Conservation (phyloP, 2,888 invertebrate species). For the Scaptomyza polygonia region DNA sequence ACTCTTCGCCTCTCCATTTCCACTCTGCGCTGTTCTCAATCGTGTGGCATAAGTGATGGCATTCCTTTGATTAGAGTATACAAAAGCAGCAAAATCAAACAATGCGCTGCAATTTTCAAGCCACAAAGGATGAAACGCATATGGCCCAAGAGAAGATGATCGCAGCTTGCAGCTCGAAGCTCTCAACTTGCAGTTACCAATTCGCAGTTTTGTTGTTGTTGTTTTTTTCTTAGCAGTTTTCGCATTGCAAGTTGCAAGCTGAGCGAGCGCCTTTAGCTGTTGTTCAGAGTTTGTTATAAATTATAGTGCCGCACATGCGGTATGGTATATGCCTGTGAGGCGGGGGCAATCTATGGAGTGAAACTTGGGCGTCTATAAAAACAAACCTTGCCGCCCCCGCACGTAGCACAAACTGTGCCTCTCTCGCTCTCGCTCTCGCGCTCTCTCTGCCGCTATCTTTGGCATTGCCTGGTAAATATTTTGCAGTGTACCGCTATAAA, state of each 20-base stretch:
- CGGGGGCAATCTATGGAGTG: slow-evolving; percentile 55
- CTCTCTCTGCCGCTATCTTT: slow-evolving; percentile 9
- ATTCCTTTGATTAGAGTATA: slow-evolving; percentile 51
- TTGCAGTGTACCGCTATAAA: slow-evolving; percentile 78
- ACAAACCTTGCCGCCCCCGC: slow-evolving; percentile 77
- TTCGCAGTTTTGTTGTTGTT: slow-evolving; percentile 16
- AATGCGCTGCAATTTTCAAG: slow-evolving; percentile 72
- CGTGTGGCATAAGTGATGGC: slow-evolving; percentile 24
- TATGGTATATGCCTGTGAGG: slow-evolving; percentile 50
- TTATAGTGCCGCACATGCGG: slow-evolving; percentile 77
- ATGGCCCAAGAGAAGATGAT: slow-evolving; percentile 37
- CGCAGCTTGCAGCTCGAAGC: slow-evolving; percentile 17
- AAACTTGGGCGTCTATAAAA: slow-evolving; percentile 76
- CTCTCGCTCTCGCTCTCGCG: not conserved
- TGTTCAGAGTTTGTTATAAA: slow-evolving; percentile 75
- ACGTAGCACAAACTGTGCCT: slow-evolving; percentile 52
- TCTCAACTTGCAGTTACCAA: slow-evolving; percentile 29
- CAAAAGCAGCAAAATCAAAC: slow-evolving; percentile 61
- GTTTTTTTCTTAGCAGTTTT: no score
- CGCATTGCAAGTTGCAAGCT: slow-evolving; percentile 6
- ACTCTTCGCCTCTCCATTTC: not conserved
- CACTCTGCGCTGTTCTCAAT: slow-evolving; percentile 2
- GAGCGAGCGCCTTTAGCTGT: slow-evolving; percentile 74
- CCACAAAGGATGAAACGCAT: slow-evolving; percentile 76
- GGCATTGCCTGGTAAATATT: slow-evolving; percentile 56